Evolutionary conservation across 2,113 vertebrate species (phyloP).

Genomic region (Romanogobio albipinnatus): DNA sequence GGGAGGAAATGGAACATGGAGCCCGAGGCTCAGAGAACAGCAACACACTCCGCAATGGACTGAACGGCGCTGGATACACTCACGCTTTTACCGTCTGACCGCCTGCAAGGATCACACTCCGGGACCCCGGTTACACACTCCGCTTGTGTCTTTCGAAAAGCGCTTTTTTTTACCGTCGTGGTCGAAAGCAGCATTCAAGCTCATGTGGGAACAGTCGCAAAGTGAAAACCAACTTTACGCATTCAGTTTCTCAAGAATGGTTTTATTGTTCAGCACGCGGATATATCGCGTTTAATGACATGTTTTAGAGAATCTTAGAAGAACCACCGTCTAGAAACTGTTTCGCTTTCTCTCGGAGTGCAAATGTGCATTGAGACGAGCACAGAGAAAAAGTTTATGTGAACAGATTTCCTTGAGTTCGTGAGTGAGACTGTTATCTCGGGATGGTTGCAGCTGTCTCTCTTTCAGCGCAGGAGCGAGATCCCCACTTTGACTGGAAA

Average conservation of each 20-base stretch:
- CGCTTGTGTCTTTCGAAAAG: not conserved
- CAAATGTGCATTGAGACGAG: not conserved
- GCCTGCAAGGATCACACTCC: not conserved
- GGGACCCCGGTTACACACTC: not conserved
- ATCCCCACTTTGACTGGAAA: constrained; percentile 54
- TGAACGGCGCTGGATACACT: constrained; percentile 38
- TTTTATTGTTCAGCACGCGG: constrained; percentile 21
- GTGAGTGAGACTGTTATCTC: constrained; percentile 44
- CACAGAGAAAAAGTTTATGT: constrained; percentile 48
- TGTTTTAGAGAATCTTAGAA: not conserved
- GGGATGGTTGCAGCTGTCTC: constrained; percentile 63
- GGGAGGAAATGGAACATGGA: constrained; percentile 61
- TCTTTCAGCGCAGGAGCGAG: constrained; percentile 25
- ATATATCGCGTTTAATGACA: constrained; percentile 2
- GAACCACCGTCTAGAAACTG: not conserved
- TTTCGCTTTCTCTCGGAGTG: not conserved
- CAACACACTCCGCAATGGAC: constrained; percentile 59
- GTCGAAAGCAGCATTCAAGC: not conserved
- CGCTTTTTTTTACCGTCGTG: not conserved
- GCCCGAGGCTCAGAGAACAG: constrained; percentile 56
- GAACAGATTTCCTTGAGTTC: constrained; percentile 61
- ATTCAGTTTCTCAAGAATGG: constrained; percentile 11
- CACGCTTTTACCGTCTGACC: not conserved
- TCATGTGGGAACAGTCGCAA: not conserved
- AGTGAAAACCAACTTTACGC: constrained; percentile 19